A percentile compares a stretch with the other conserved stretches of the same genome.
Evolutionary conservation across 2,888 invertebrate species (phyloP).

Genomic region (Trachelus tabidus): DNA sequence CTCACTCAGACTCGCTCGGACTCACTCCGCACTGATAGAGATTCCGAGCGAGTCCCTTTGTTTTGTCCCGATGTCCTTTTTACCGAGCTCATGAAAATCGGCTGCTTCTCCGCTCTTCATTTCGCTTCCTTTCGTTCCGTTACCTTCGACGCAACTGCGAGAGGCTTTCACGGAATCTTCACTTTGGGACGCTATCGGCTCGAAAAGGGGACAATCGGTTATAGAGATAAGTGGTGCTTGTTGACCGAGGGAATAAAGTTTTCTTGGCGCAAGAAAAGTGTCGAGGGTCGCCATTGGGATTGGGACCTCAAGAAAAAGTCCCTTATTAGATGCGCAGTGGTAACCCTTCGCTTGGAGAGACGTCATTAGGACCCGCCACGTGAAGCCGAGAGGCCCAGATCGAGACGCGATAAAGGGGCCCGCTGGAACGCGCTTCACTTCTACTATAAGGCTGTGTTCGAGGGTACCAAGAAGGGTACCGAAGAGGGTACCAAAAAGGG

Average conservation of each 20-base stretch:
- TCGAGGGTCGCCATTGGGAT: conserved; percentile 49
- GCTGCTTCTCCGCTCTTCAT: conserved; percentile 12
- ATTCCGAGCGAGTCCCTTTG: conserved; percentile 48
- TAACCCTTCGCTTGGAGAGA: conserved; percentile 54
- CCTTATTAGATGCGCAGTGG: conserved; percentile 57
- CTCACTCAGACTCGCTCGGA: conserved; percentile 7
- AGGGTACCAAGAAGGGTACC: no score
- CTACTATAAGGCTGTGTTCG: no score
- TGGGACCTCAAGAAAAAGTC: conserved; percentile 54
- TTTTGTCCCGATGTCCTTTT: conserved; percentile 51
- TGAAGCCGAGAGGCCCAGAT: conserved; percentile 49
- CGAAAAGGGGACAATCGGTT: no score
- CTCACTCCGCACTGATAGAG: conserved; percentile 37
- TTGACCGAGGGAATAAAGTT: no score
- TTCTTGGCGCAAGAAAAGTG: background rate
- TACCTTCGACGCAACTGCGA: no score
- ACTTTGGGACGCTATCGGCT: no score
- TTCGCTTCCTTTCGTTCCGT: background rate
- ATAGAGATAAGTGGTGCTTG: no score
- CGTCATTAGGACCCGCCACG: conserved; percentile 64
- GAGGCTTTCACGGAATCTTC: no score
- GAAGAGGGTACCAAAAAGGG: no score
- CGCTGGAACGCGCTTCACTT: background rate
- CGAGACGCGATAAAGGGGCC: background rate
- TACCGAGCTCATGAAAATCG: conserved; percentile 35